Percentiles rank a stretch among this genome's conserved stretches.
Evolutionary conservation across 2,888 invertebrate genomes (phyloP).

Genomic region (Lymantria dispar): DNA sequence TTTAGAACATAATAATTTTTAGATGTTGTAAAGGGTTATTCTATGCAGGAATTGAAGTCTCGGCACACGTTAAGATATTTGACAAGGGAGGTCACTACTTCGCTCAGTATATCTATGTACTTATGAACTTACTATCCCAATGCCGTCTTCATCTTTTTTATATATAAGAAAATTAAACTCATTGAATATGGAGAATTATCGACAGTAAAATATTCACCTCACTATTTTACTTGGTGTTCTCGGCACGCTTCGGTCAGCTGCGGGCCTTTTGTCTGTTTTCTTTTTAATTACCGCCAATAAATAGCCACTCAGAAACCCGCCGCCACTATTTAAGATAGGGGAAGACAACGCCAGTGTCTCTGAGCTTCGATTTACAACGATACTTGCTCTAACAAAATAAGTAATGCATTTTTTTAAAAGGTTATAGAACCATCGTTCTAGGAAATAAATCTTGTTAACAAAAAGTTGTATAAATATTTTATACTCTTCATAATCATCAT

Average conservation of each 20-base stretch:
- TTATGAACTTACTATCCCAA: too few relatives aligned
- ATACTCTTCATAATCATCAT: too few relatives aligned
- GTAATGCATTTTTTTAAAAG: neutral
- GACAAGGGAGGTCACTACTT: too few relatives aligned
- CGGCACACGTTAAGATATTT: too few relatives aligned
- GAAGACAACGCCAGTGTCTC: slow-evolving; percentile 31
- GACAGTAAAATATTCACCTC: slow-evolving; percentile 18
- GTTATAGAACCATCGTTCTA: too few relatives aligned
- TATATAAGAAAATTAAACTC: neutral
- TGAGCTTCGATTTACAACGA: slow-evolving; percentile 13
- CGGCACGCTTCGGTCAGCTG: slow-evolving; percentile 71
- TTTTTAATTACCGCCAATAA: slow-evolving; percentile 78
- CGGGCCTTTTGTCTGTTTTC: slow-evolving; percentile 74
- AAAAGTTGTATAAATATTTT: too few relatives aligned
- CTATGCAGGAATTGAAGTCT: too few relatives aligned
- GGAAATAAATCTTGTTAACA: too few relatives aligned
- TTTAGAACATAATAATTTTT: too few relatives aligned
- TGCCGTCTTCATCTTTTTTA: too few relatives aligned
- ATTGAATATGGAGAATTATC: neutral
- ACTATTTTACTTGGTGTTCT: slow-evolving; percentile 51
- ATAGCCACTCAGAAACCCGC: slow-evolving; percentile 51
- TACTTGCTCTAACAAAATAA: slow-evolving; percentile 12
- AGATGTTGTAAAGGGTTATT: too few relatives aligned
- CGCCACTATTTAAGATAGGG: slow-evolving; percentile 46
- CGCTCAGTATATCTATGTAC: too few relatives aligned